Conservation (phyloP, 2,113 vertebrate species). For the Chinchilla lanigera region DNA sequence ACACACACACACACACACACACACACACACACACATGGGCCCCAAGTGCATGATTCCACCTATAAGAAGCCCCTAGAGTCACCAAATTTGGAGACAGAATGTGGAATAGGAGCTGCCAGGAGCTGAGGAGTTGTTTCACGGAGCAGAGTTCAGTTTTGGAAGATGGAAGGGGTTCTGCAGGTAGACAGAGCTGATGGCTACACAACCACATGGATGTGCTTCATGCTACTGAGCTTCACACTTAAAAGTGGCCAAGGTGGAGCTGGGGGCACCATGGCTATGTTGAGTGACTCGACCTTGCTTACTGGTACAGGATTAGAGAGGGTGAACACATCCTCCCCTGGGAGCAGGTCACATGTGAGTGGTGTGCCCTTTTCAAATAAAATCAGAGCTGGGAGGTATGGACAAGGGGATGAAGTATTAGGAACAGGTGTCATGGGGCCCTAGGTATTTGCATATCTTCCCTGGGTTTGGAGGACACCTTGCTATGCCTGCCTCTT, state of each 20-base stretch:
- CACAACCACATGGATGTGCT: accelerated
- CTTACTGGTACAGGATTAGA: no score
- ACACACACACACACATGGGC: background rate
- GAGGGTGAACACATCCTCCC: background rate
- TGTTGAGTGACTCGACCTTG: background rate
- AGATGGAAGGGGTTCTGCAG: background rate
- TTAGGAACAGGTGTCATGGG: background rate
- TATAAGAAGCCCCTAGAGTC: accelerated
- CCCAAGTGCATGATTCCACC: background rate
- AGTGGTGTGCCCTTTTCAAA: background rate
- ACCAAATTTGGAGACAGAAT: background rate
- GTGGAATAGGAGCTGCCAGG: background rate
- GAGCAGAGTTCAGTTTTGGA: background rate
- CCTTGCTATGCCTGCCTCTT: background rate
- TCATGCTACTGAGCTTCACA: no score
- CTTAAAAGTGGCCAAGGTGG: background rate
- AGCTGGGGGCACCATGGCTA: background rate
- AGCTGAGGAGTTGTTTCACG: accelerated
- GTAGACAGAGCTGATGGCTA: accelerated
- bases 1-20: background rate
- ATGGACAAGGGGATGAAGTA: background rate
- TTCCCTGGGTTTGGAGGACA: no score
- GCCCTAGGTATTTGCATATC: background rate
- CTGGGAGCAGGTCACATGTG: background rate
- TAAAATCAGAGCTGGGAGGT: background rate